Base-by-base conservation (phyloP, 1,140 invertebrate species). In the Euwallacea similis region DNA sequence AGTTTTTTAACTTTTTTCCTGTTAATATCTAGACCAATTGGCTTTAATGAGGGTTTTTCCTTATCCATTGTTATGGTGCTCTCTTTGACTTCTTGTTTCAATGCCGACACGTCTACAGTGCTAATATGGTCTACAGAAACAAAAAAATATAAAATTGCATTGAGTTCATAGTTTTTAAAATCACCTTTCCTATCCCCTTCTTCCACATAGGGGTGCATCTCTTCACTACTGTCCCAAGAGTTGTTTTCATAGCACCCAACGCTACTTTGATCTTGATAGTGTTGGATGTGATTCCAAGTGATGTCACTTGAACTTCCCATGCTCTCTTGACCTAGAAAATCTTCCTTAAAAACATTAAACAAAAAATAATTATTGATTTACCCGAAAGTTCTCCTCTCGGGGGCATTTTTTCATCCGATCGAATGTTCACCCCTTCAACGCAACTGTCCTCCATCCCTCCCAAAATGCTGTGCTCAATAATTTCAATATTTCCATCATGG, bases 371-470 rank as follows among this genome's bases (percentile, higher is more conserved):
- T 6, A 46, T 11, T 3, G 0, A 16, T 13, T 56, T 63, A 70
- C 69, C 91, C 6, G 91, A 93, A 9, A 93, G 83, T 82, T 93
- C 92, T 7, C 91, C 92, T 72, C 90, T 86, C 0, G 92, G 88
- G 43, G 92, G 92, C 91, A 94, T 93, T 62, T 88, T 88, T 79
- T 94, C 92, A 77, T 94, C 91, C 0, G 92, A 88, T 73, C 90
- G 87, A 75, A 94, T 93, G 76, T 93, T 91, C 42, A 91, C 81
- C 77, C 93, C 60, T 89, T 44, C 91, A 80, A 60, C 87, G 86
- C 58, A 65, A 42, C 16, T 56, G 3, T 71, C 87, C 85, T 62
- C 87, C 15, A 86, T 82, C 55, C 85, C 84, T 85, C 85, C 87
- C 61, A 85, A 81, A 65, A 88, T 84, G 46, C 82, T 82, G 55